Percentiles rank a stretch among this genome's conserved stretches.
Evolutionary conservation across 1,140 invertebrate species (phyloP).

Genomic region (Pachyrhynchus sulphureomaculatus): DNA sequence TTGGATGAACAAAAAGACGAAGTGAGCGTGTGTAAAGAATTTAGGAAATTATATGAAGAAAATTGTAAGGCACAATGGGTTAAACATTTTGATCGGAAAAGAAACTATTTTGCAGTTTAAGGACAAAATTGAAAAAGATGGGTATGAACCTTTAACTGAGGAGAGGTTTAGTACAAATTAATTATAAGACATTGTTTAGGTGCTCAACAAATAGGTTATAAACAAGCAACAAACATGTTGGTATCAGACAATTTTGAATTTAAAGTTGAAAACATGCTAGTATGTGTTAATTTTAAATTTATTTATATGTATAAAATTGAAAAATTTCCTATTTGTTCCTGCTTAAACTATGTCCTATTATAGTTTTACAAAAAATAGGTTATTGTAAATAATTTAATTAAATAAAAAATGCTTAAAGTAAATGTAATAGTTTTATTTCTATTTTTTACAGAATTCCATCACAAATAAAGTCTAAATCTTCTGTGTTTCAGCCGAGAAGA

Average conservation of each 20-base stretch:
- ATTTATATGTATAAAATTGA: not conserved
- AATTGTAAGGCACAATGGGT: conserved; percentile 88
- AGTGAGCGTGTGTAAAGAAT: conserved; percentile 62
- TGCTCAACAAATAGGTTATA: not conserved
- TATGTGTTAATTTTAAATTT: not conserved
- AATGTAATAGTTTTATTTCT: conserved; percentile 29
- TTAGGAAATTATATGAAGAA: conserved; percentile 77
- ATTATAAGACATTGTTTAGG: conserved; percentile 8
- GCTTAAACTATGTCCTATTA: not conserved
- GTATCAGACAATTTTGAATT: too few relatives aligned
- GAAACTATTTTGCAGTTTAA: conserved; percentile 85
- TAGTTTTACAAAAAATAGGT: not conserved
- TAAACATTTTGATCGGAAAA: conserved; percentile 90
- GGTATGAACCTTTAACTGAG: conserved; percentile 70
- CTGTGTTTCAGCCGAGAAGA: conserved; percentile 37
- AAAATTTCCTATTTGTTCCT: not conserved
- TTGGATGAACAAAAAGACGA: conserved; percentile 61
- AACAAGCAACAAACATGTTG: not conserved
- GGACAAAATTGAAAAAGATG: conserved; percentile 80
- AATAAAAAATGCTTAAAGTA: conserved; percentile 10
- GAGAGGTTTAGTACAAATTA: conserved; percentile 17
- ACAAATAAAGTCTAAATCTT: conserved; percentile 32
- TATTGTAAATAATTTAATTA: conserved; percentile 3
- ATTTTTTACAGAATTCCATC: conserved; percentile 45
- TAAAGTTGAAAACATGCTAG: too few relatives aligned